Conservation (phyloP, 2,888 invertebrate genomes). For the Onthophagus sagittarius region DNA sequence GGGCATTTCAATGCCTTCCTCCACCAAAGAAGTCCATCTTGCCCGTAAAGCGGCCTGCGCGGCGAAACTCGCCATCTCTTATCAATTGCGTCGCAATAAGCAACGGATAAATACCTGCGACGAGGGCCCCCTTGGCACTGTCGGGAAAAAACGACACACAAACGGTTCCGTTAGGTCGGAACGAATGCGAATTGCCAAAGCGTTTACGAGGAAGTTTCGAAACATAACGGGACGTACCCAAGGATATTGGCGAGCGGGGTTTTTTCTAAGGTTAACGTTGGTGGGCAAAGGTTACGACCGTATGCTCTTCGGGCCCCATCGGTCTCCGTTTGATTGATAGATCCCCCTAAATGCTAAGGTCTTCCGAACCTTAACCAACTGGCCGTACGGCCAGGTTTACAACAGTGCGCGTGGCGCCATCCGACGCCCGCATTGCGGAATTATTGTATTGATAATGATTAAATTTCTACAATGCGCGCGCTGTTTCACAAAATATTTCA, state of each 20-base stretch:
- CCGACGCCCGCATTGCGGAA: background rate
- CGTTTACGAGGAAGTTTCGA: background rate
- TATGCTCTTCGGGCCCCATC: background rate
- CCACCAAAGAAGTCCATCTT: constrained; percentile 70
- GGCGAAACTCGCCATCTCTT: constrained; percentile 63
- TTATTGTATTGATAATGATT: background rate
- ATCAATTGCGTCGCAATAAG: background rate
- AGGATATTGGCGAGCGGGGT: background rate
- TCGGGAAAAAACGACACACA: background rate
- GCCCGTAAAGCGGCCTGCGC: constrained; percentile 68
- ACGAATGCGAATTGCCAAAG: background rate
- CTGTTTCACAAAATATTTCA: background rate
- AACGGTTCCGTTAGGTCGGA: background rate
- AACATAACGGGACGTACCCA: background rate
- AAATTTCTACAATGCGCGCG: background rate
- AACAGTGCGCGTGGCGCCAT: background rate
- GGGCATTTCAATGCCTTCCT: constrained; percentile 63
- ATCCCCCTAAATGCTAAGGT: background rate
- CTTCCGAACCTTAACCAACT: background rate
- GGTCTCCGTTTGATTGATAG: background rate
- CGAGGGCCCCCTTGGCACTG: background rate
- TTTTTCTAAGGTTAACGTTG: background rate
- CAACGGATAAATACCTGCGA: background rate
- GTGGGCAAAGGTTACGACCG: background rate
- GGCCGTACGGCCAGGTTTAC: background rate